Evolutionary conservation across 2,888 invertebrate genomes (phyloP).

Genomic region (Cantharis rufa): DNA sequence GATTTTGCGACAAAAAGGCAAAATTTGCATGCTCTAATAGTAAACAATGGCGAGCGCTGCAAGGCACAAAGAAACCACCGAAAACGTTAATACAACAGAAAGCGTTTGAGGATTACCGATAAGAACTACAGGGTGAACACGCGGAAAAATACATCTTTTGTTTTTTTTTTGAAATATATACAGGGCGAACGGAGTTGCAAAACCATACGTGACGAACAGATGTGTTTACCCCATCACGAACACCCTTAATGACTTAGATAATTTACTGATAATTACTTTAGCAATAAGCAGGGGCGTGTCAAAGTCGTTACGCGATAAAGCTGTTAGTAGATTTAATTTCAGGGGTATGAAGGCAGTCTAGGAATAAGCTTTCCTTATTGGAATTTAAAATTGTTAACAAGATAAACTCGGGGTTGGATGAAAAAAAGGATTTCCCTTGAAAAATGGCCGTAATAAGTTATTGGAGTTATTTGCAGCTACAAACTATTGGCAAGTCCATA

Average conservation of each 20-base stretch:
- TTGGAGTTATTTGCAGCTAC: slow-evolving; percentile 18
- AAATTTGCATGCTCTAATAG: neutral
- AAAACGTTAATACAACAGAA: neutral
- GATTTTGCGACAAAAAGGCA: neutral
- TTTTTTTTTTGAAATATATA: too few species aligned
- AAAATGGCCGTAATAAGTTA: neutral
- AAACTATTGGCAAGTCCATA: slow-evolving; percentile 17
- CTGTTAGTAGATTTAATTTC: slow-evolving; percentile 6
- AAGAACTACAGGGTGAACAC: neutral
- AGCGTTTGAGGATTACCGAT: neutral
- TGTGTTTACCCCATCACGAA: slow-evolving; percentile 8
- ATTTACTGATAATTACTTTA: slow-evolving; percentile 18
- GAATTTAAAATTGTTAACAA: neutral
- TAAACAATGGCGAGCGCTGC: neutral
- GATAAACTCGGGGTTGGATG: neutral
- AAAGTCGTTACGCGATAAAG: slow-evolving; percentile 9
- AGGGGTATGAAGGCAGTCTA: neutral
- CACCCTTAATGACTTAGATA: slow-evolving; percentile 10
- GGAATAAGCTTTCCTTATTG: neutral
- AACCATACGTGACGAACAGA: neutral
- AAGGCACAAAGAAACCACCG: neutral
- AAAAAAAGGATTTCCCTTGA: neutral
- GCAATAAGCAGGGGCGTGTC: slow-evolving; percentile 17
- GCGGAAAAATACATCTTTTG: too few species aligned
- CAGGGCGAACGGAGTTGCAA: too few species aligned